Conservation (phyloP, 1,140 invertebrate species). For the Trichoplusia ni region DNA sequence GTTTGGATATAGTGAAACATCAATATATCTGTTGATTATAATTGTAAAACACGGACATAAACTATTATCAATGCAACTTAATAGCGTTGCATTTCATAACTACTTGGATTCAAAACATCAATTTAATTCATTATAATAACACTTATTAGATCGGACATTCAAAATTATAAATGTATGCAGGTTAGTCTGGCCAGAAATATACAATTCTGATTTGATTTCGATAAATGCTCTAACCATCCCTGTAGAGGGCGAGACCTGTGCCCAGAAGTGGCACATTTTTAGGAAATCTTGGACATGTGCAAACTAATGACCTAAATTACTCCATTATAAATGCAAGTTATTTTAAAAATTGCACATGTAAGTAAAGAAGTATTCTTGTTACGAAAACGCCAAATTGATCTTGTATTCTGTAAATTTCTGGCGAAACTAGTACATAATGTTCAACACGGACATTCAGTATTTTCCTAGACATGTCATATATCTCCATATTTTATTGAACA, state of each 20-base stretch:
- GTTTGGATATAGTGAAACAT: not conserved
- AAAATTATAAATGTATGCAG: conserved; percentile 4
- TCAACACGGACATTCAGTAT: conserved; percentile 3
- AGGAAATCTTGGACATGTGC: too few relatives aligned
- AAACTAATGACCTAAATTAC: too few relatives aligned
- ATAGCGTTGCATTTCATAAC: conserved; percentile 1
- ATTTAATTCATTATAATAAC: not conserved
- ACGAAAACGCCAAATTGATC: too few relatives aligned
- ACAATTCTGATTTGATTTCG: too few relatives aligned
- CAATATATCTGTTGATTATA: not conserved
- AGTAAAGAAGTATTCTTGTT: too few relatives aligned
- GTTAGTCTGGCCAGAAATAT: too few relatives aligned
- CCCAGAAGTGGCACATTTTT: too few relatives aligned
- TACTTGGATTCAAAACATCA: not conserved
- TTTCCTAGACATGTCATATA: conserved; percentile 12
- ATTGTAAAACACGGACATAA: conserved; percentile 6
- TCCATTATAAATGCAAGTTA: too few relatives aligned
- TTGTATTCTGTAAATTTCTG: too few relatives aligned
- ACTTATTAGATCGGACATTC: conserved; percentile 6
- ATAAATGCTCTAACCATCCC: too few relatives aligned
- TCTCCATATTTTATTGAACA: conserved; percentile 15
- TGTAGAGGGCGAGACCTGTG: too few relatives aligned
- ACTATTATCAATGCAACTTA: conserved; percentile 9
- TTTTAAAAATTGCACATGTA: too few relatives aligned
- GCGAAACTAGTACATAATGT: conserved; percentile 8